Base-by-base conservation (phyloP, 2,888 invertebrate genomes). In the Dioctria linearis region DNA sequence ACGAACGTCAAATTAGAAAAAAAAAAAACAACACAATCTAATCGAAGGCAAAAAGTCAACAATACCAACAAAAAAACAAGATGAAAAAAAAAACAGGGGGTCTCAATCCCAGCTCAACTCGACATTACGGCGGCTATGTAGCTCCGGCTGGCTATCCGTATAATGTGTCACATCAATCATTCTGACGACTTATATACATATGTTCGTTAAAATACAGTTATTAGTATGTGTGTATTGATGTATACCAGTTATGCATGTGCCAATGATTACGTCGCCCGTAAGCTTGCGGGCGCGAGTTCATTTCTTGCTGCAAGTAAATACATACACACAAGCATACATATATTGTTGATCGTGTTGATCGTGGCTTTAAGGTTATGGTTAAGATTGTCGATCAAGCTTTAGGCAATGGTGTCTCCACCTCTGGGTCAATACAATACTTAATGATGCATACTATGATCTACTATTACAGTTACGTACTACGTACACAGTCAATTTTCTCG, bases 231-330 rank as follows among this genome's bases (percentile, higher is more conserved):
- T 75, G 73, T 75, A 71, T 54, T 51, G 71, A 51, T 71, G 51
- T 39, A n/a, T 46, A 46, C 67, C n/a, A 46, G 46, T 42, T 69
- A 69, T 54, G 11, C 3, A 25, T 75, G 43, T 75, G 40, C 25
- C 59, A 75, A 59, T 59, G 49, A 43, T 75, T 75, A 75, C 73
- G 51, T 59, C 40, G 57, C 57, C 57, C 42, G 73, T 42, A 13
- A 39, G 25, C 25, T 25, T 25, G 25, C 25, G 25, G 1, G 25
- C 25, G 25, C 51, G 51, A 3, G 6, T 25, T 42, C 25, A 69
- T 59, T 59, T 59, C 54, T 54, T 73, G 54, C 57, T 59, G 42
- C 13, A 5, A 75, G 40, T 13, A 43, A 42, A 25, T 54, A 39
- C 39, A 46, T 69, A n/a, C n/a, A n/a, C n/a, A n/a, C n/a, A n/a